phyloP scores from a whole-genome alignment of 2,888 invertebrate species.

The Pimpla rufipes region DNA sequence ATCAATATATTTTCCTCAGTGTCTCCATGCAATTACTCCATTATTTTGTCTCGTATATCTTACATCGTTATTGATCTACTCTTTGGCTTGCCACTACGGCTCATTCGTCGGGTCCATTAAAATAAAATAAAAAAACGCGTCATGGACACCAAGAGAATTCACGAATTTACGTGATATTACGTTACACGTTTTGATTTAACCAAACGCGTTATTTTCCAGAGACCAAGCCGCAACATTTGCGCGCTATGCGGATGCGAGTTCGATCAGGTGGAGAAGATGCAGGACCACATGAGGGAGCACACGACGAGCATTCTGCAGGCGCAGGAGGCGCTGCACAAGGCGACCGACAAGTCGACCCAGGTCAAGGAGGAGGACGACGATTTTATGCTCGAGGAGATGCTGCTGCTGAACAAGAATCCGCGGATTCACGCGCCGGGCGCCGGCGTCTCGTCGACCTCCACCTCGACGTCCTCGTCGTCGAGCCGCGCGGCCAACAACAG shows the following conservation, averaged over 20 bases:
- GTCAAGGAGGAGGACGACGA: constrained; percentile 73
- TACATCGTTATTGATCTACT: too few species aligned
- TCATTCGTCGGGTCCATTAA: too few species aligned
- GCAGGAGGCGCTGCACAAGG: constrained; percentile 66
- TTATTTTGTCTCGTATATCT: too few species aligned
- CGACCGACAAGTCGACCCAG: constrained; percentile 44
- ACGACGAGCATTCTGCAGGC: constrained; percentile 74
- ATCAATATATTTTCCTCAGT: too few species aligned
- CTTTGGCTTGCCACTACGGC: too few species aligned
- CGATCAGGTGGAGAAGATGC: constrained; percentile 72
- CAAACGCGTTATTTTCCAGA: constrained; percentile 65
- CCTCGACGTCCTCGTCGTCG: constrained; percentile 56
- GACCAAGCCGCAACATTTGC: constrained; percentile 71
- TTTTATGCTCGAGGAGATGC: constrained; percentile 82
- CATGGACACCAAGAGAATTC: too few species aligned
- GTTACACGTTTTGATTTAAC: background rate
- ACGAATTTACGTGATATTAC: background rate
- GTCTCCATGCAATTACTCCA: too few species aligned
- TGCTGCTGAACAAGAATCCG: constrained; percentile 79
- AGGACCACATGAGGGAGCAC: constrained; percentile 79
- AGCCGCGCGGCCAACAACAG: constrained; percentile 55
- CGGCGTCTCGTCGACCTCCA: constrained; percentile 35
- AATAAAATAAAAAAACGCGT: too few species aligned
- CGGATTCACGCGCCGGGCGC: constrained; percentile 50
- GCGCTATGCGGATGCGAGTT: constrained; percentile 74